Conservation (phyloP, 2,797 vertebrate species). For the Brotula barbata region DNA sequence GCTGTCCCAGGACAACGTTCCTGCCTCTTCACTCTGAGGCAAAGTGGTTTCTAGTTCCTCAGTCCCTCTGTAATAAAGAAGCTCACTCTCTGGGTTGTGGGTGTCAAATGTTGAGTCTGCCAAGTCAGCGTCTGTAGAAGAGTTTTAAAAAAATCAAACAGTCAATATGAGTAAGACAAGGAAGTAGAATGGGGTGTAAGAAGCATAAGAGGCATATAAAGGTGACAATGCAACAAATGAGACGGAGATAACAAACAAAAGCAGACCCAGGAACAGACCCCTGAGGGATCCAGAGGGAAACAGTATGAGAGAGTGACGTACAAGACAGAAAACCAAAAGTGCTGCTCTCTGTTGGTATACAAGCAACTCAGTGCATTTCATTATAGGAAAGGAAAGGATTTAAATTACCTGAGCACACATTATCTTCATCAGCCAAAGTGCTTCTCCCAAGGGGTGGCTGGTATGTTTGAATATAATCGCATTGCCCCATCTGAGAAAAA, state of each 20-base stretch:
- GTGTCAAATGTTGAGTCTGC: constrained; percentile 23
- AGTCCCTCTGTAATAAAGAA: constrained; percentile 36
- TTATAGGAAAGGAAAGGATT: constrained; percentile 6
- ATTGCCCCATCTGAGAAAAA: constrained; percentile 61
- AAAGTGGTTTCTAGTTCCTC: constrained; percentile 32
- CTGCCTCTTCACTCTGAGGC: constrained; percentile 23
- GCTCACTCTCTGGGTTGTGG: constrained; percentile 63
- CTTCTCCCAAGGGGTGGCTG: constrained; percentile 29
- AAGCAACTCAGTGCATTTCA: not conserved
- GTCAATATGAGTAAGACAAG: too few species aligned
- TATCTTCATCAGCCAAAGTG: constrained; percentile 10
- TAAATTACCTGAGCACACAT: constrained; percentile 41
- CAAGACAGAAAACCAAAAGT: not conserved
- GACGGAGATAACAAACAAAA: too few species aligned
- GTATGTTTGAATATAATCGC: constrained; percentile 29
- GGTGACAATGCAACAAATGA: too few species aligned
- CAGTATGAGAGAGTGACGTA: not conserved
- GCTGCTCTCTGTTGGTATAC: not conserved
- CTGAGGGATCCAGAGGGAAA: too few species aligned
- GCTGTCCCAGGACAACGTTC: not conserved
- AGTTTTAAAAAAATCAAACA: too few species aligned
- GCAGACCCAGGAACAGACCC: too few species aligned
- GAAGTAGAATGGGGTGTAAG: too few species aligned
- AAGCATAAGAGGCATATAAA: too few species aligned
- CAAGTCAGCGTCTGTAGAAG: constrained; percentile 40